Base-by-base conservation (phyloP, 2,797 vertebrate species). In the Cynopterus sphinx region DNA sequence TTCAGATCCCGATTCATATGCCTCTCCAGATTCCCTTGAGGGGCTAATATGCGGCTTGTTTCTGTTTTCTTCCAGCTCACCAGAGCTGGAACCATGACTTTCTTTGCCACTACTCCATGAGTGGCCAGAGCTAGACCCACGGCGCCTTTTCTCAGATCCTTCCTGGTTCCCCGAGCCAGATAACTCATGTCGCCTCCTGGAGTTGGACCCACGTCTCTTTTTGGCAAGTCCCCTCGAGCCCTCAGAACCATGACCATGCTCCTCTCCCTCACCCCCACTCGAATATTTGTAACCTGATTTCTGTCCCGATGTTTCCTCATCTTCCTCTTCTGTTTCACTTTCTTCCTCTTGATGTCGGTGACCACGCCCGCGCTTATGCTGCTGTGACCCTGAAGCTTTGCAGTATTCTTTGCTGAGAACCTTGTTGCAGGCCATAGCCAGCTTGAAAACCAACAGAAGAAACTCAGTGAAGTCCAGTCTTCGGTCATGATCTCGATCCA, bases 391-490 rank as follows among this genome's bases (percentile, higher is more conserved):
- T 97, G 97, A 97, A 98, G 97, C 97, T 96, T 96, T 97, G 63
- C 96, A 97, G 68, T 97, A 97, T 92, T 98, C 51, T 89, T 97
- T 96, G 75, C 95, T 88, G 13, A 86, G 92, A 2, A 98, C 97
- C 49, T 97, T 97, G 92, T 98, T 98, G 91, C 98, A 98, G 87
- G 98, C 98, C 91, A 98, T 96, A n/a, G 97, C 97, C 46, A 98
- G 59, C 4, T 51, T 94, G 97, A 98, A 98, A 36, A 98, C 86
- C 86, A 98, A 97, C 43, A 98, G 91, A 74, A 98, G 96, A 96
- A 98, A 97, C 91, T 98, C 98, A 0, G 96, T 95, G 59, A 98
- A 98, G 88, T 98, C 98, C 33, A 98, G 86, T 90, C 96, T 98
- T 81, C 96, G 71, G 11, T 97, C 97, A 78, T 97, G 96, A 85